Base-by-base conservation (phyloP, 1,140 invertebrate genomes). In the Mizuhopecten yessoensis region DNA sequence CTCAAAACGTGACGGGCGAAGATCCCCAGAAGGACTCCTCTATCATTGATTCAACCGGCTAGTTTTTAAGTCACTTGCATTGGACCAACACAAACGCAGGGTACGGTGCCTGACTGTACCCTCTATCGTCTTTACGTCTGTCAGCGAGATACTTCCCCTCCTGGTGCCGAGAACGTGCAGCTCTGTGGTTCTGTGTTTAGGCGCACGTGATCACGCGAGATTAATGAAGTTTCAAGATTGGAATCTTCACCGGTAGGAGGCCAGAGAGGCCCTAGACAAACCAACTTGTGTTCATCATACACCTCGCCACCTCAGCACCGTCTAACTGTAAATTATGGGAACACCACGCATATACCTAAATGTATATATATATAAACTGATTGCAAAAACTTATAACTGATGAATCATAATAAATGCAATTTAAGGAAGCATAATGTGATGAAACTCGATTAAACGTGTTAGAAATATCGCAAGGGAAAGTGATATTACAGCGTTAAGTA, bases 141-240 rank as follows among this genome's bases (percentile, higher is more conserved):
- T 75, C 57, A 75, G 57, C n/a, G 57, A 75, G 57, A 11, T 29
- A n/a, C 57, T 75, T 75, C n/a, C 57, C 57, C 57, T 75, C 57
- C 57, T 75, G 57, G 57, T 29, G 57, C 57, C n/a, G 57, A 17
- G 57, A 9, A 75, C 57, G 57, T n/a, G n/a, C 57, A 75, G 57
- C n/a, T 75, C 57, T 75, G 57, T 75, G 17, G 9, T 75, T 75
- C 57, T 75, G 57, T 75, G 15, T n/a, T n/a, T 75, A 75, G 57
- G 29, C 57, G 57, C 5, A 0, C n/a, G 11, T 75, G n/a, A 75
- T 75, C 57, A 29, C 57, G 57, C 57, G 57, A 75, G 57, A 75
- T 75, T 75, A n/a, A 75, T 75, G 57, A 75, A 75, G n/a, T 75
- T 75, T 75, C 57, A 75, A 75, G 57, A 75, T 75, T 23, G 57